Percentiles rank a stretch among this genome's conserved stretches.
Conservation (phyloP, 2,113 vertebrate species). For the Brienomyrus brachyistius region DNA sequence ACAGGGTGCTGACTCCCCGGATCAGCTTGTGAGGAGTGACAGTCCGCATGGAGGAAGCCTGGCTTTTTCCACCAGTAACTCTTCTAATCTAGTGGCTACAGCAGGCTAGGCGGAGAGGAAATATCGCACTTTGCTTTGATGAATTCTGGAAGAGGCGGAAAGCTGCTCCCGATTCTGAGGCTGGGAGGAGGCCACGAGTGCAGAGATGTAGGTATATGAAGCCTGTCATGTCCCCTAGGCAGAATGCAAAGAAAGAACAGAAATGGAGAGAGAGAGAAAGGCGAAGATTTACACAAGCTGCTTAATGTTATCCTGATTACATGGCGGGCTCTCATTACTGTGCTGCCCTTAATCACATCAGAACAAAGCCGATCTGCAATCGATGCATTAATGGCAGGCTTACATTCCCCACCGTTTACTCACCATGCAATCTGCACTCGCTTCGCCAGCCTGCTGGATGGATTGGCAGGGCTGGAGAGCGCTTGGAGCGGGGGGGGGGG, state of each 20-base stretch:
- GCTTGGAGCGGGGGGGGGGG: not conserved
- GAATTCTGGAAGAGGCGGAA: conserved; percentile 7
- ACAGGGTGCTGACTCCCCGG: not conserved
- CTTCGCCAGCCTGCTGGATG: not conserved
- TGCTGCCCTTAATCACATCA: conserved; percentile 20
- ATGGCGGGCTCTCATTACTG: conserved; percentile 5
- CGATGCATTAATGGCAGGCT: not conserved
- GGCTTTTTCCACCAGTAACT: not conserved
- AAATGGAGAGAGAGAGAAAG: not conserved
- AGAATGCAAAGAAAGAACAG: not conserved
- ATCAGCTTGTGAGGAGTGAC: not conserved
- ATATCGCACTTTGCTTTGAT: not conserved
- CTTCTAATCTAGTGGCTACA: conserved; percentile 5
- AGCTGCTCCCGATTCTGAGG: not conserved
- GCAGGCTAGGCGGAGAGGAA: not conserved
- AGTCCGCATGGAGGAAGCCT: not conserved
- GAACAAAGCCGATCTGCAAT: conserved; percentile 4
- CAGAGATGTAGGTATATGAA: conserved; percentile 13
- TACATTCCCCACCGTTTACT: conserved; percentile 5
- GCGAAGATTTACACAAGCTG: conserved; percentile 17
- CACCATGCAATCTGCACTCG: not conserved
- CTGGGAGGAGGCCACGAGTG: not conserved
- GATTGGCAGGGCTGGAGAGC: not conserved
- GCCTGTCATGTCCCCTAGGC: not conserved
- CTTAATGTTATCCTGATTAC: conserved; percentile 27